Conservation (phyloP, 2,888 invertebrate genomes). For the Chesias legatella region DNA sequence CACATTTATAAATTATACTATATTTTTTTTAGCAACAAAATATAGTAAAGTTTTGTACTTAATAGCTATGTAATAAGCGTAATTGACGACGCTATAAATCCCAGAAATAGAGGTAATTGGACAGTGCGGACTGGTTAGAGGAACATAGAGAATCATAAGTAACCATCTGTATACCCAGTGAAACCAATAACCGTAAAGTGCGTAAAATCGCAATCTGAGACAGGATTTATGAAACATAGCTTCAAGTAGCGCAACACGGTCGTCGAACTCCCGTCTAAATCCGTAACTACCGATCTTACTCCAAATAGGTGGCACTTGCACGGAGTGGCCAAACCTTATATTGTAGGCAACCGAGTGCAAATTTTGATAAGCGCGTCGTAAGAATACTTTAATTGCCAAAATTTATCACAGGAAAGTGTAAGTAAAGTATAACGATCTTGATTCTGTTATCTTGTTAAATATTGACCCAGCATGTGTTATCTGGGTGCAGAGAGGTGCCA, state of each 20-base stretch:
- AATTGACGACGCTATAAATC: conserved; percentile 27
- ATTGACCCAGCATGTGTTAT: conserved; percentile 62
- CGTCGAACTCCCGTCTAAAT: conserved; percentile 47
- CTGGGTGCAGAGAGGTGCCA: conserved; percentile 56
- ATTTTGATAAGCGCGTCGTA: conserved; percentile 43
- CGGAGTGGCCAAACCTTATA: conserved; percentile 24
- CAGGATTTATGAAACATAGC: conserved; percentile 54
- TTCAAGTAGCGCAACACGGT: conserved; percentile 43
- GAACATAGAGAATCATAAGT: conserved; percentile 52
- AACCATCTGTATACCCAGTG: conserved; percentile 50
- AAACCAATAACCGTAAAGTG: conserved; percentile 56
- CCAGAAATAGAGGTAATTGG: conserved; percentile 38
- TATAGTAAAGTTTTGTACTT: too few relatives aligned
- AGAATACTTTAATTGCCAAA: conserved; percentile 51
- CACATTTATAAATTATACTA: too few relatives aligned
- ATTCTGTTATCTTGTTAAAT: conserved; percentile 61
- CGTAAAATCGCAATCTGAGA: conserved; percentile 51
- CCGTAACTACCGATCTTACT: conserved; percentile 27
- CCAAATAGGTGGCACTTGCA: conserved; percentile 35
- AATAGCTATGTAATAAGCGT: too few relatives aligned
- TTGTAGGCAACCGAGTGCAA: conserved; percentile 32
- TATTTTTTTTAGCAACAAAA: too few relatives aligned
- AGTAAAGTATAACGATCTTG: conserved; percentile 74
- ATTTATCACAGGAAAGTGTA: conserved; percentile 64
- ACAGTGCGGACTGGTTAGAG: conserved; percentile 44